Evolutionary conservation across 2,888 invertebrate species (phyloP), one percentile per base, ranked within the genome.

Genomic region (Eupithecia exiguata): DNA sequence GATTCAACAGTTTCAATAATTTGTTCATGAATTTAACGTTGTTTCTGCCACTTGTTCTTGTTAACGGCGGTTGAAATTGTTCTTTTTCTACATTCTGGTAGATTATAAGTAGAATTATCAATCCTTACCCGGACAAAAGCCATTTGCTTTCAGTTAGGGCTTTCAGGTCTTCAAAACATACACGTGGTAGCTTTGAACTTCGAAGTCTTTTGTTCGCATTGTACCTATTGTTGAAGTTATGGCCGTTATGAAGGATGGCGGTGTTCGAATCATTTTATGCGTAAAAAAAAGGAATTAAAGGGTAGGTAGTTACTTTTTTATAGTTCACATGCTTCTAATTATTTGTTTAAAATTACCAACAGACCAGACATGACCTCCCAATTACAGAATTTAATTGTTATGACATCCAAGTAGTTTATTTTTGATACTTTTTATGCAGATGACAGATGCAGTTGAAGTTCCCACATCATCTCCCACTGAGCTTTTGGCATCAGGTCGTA

Each of bases 401-500:
- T 30, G 30, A 30, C 35, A 16, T 63, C 36, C 1, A n/a, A 63
- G 10, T 36, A 30, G n/a, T 36, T 2, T 36, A 40, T 38, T 21
- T 14, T 40, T 5, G 1, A 10, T 25, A 25, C 58, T 25, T 53
- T 4, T 14, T 58, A 25, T 58, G 25, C 61, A 74, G 95, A 96
- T 96, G 96, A 92, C 96, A 18, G 96, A 96, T 74, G 88, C 89
- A 68, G 78, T 87, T n/a, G 95, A 95, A 85, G 88, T 88, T 5
- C 93, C 91, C 40, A 85, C 86, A 53, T 90, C 94, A 30, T 93
- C 95, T 70, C 89, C 95, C 0, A 83, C 91, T 1, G 96, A 97
- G 79, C 90, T 97, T 38, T 93, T 97, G 61, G 96, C 96, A 16
- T 95, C 96, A 74, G 98, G 98, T 2, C 96, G 97, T 73, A 95